These are phyloP conservation scores for Nothura maculosa DNA, from an alignment of 2,797 vertebrate genomes.

Conservation along the genomic window DNA sequence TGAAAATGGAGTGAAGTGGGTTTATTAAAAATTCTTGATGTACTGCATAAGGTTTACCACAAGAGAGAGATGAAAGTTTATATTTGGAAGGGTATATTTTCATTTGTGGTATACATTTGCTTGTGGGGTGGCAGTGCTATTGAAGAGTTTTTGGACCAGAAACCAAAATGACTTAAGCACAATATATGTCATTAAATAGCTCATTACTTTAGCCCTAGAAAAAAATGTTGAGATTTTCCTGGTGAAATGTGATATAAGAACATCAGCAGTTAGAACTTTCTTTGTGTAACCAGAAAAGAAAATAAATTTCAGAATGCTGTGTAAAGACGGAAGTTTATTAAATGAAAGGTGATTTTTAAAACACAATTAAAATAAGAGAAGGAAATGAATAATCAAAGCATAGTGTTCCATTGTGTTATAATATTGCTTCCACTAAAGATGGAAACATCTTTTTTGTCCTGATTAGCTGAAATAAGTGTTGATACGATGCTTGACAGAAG, in stretches of 20 bases:
- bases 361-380: neutral
- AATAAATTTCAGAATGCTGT: neutral
- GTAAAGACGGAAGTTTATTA: neutral
- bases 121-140: constrained; percentile 13
- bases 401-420: neutral
- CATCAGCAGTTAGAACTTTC: constrained; percentile 3
- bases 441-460: neutral
- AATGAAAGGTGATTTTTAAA: neutral
- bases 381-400: neutral
- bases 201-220: constrained; percentile 39
- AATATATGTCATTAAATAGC: constrained; percentile 34
- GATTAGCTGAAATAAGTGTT: neutral
- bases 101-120: constrained; percentile 30
- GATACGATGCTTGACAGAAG: neutral
- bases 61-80: constrained; percentile 43
- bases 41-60: constrained; percentile 16
- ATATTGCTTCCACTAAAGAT: neutral
- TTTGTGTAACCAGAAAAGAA: neutral
- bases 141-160: constrained; percentile 2
- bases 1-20: neutral
- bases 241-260: neutral
- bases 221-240: neutral
- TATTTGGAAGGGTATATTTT: constrained; percentile 51
- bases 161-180: constrained; percentile 38
- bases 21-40: constrained; percentile 57